Base-by-base conservation (phyloP, 2,797 vertebrate genomes). In the Semaprochilodus insignis region DNA sequence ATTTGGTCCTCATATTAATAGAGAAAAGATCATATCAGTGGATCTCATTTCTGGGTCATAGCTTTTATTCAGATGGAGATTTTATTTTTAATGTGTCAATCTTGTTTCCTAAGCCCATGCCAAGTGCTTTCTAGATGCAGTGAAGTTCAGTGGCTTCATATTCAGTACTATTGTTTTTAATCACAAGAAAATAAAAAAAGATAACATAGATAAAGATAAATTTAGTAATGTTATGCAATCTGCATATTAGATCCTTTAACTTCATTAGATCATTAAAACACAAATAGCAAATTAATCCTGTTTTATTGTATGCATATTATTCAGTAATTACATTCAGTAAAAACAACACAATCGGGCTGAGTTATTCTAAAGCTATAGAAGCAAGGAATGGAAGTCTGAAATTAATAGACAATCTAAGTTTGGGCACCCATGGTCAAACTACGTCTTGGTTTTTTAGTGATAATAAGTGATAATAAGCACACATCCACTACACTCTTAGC, bases 1-100 rank as follows among this genome's bases (percentile, higher is more conserved):
- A 63, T 72, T 85, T 80, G 74, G 80, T 54, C 48, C 7, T 57
- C 25, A 59, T 52, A 81, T 72, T 60, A 74, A 78, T 70, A 62
- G 60, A 76, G 78, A 78, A 70, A 75, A 65, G 62, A 25, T 85
- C 66, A 51, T 70, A 69, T 77, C 55, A 27, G 14, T 55, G 55
- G 57, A 55, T 62, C 19, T 62, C 14, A 72, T 19, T 77, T 77
- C 57, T 62, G 69, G 81, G 66, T 82, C 13, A 27, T 34, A 6
- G 21, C 27, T 6, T 70, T 31, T 31, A 70, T 69, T 81, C 72
- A 40, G 21, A 48, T 62, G 62, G 13, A 60, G 31, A 60, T 60
- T 57, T 17, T 51, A 52, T 44, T 57, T 34, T 57, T 10, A 15
- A 40, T 16, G 34, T 2, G 16, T 10, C 15, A 60, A 17, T 44